Evolutionary conservation across 2,113 vertebrate species (phyloP).

Genomic region (Atlantisia rogersi): DNA sequence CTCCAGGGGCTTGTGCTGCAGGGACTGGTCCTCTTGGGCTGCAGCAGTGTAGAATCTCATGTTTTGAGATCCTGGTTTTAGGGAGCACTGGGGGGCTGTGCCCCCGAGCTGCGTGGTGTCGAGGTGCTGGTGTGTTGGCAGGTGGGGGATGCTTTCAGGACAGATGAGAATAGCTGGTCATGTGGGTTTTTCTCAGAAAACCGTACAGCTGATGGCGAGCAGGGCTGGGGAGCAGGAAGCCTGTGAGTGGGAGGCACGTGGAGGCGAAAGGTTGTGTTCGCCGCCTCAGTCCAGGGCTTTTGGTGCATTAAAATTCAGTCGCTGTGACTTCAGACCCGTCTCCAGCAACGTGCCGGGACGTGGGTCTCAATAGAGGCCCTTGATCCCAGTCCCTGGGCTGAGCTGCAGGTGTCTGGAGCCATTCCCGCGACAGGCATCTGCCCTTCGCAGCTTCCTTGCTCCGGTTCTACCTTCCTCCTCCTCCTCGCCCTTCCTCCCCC

Average conservation of each 20-base stretch:
- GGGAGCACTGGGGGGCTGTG: not conserved
- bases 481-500: conserved; percentile 30
- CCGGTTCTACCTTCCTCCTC: conserved; percentile 59
- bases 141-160: not conserved
- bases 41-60: not conserved
- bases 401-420: conserved; percentile 69
- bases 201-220: not conserved
- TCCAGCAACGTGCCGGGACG: not conserved
- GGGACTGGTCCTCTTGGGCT: not conserved
- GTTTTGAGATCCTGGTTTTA: not conserved
- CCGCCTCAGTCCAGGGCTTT: not conserved
- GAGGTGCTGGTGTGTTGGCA: not conserved
- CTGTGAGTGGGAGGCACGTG: not conserved
- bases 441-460: conserved; percentile 30
- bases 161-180: not conserved
- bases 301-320: conserved; percentile 41
- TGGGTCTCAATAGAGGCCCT: conserved; percentile 42
- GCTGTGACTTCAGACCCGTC: not conserved
- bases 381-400: not conserved
- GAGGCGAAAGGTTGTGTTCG: not conserved
- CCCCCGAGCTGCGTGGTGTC: not conserved
- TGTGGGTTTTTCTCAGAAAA: conserved; percentile 24
- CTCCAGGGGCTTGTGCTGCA: not conserved
- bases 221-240: not conserved
- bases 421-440: conserved; percentile 59